Evolutionary conservation across 2,113 vertebrate species (phyloP).

Genomic region (Greenwoodochromis staneri): DNA sequence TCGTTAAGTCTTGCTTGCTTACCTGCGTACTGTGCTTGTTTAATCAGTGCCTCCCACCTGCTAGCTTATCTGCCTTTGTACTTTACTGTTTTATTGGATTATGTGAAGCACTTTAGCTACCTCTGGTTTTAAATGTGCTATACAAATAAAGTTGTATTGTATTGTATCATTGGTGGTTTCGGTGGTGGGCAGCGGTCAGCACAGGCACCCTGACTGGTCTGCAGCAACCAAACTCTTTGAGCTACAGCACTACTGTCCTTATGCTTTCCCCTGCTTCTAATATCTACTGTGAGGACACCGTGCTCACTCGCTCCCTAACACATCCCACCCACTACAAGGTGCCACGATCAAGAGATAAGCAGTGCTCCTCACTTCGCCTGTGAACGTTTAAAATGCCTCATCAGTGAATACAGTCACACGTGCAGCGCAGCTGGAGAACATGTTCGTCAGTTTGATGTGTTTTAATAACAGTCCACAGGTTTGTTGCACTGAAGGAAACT

Average conservation of each 20-base stretch:
- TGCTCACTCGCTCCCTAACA: not conserved
- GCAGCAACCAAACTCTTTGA: not conserved
- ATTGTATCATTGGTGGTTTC: not conserved
- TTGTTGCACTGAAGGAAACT: not conserved
- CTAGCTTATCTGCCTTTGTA: not conserved
- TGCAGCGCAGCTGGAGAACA: not conserved
- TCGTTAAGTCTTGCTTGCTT: not conserved
- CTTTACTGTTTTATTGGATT: not conserved
- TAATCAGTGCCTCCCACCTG: not conserved
- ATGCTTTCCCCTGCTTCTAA: not conserved
- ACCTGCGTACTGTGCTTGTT: not conserved
- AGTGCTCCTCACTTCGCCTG: not conserved
- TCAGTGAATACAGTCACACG: not conserved
- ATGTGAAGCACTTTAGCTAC: no score
- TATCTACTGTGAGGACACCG: not conserved
- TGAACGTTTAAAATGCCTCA: not conserved
- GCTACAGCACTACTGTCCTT: not conserved
- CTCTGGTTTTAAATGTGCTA: no score
- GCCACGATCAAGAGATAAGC: not conserved
- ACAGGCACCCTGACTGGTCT: not conserved
- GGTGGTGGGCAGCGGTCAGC: not conserved
- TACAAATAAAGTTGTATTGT: no score
- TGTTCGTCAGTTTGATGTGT: not conserved
- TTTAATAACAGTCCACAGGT: not conserved
- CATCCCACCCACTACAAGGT: not conserved